A percentile compares a stretch with the other conserved stretches of the same genome.
Conservation (phyloP, 1,140 invertebrate species). For the Bursaphelenchus mucronatus region DNA sequence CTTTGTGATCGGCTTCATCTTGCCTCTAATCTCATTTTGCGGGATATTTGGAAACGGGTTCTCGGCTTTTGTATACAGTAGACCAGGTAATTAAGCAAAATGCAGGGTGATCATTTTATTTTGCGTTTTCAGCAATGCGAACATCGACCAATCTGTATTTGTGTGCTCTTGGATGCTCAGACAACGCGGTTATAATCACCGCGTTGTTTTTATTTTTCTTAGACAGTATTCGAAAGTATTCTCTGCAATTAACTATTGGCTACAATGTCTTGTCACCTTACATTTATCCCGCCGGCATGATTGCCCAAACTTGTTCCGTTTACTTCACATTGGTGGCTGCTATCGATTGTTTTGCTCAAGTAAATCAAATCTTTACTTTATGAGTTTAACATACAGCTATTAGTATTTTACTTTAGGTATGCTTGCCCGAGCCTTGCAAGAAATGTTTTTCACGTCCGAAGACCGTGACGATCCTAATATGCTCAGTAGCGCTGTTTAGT, state of each 20-base stretch:
- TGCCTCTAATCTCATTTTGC: slow-evolving; percentile 49
- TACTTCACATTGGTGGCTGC: slow-evolving; percentile 58
- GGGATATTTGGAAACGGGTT: slow-evolving; percentile 52
- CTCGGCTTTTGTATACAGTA: slow-evolving; percentile 53
- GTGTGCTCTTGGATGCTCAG: slow-evolving; percentile 51
- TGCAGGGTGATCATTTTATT: no score
- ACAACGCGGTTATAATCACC: slow-evolving; percentile 51
- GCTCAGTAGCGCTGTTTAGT: slow-evolving; percentile 44
- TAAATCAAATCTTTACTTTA: slow-evolving; percentile 25
- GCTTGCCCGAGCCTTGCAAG: slow-evolving; percentile 35
- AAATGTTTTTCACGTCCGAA: slow-evolving; percentile 26
- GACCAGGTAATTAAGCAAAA: slow-evolving; percentile 40
- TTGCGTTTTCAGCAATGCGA: slow-evolving; percentile 45
- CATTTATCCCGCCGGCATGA: slow-evolving; percentile 58
- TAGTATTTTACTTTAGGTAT: slow-evolving; percentile 40
- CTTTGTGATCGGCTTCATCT: slow-evolving; percentile 48
- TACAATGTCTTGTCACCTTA: slow-evolving; percentile 48
- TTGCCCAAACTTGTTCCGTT: slow-evolving; percentile 59
- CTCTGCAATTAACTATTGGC: slow-evolving; percentile 42
- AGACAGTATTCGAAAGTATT: slow-evolving; percentile 54
- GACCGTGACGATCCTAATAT: slow-evolving; percentile 26
- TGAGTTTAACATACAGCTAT: no score
- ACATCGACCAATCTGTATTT: slow-evolving; percentile 55
- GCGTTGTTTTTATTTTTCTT: slow-evolving; percentile 57
- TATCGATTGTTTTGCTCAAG: slow-evolving; percentile 59